Base-by-base conservation (phyloP, 2,797 vertebrate genomes). In the Sciurus vulgaris region DNA sequence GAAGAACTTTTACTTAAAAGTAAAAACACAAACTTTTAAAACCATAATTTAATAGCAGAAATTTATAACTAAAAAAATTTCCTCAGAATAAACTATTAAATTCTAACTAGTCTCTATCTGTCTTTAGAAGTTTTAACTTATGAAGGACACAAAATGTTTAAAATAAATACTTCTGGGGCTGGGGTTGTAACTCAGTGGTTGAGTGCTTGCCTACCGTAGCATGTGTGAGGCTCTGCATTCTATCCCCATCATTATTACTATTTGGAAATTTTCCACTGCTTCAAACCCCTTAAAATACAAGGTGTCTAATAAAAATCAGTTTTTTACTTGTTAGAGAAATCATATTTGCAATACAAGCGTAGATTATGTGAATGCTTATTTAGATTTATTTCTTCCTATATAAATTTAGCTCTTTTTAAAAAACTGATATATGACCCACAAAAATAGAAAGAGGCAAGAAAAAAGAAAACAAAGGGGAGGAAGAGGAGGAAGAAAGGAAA, bases 11-110 rank as follows among this genome's bases (percentile, higher is more conserved):
- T 38, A 89, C 28, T 91, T 93, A 77, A 86, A 92, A 95, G 72
- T 49, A 78, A 94, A 94, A 93, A 78, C 30, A 94, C 30, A 44
- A 86, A 76, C 79, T 94, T 96, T 65, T 86, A 89, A 97, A 91
- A 82, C 51, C 38, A 41, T 63, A 87, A 20, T 65, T 89, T 41
- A 87, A 95, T 2, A 51, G 65, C 28, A 91, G 59, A 97, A 91
- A 96, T 93, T 89, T 94, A 72, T 72, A 93, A 59, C 63, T 22
- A 90, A 96, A 92, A 86, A 92, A 76, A 35, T 1, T 86, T 11
- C 22, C 47, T 72, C 6, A 86, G 79, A 86, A 73, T 38, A 33
- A 93, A 95, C 18, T 91, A 41, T 47, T 88, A 67, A 79, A 91
- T 77, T 54, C 20, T 82, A 74, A 54, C 51, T 91, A 67, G 49